Evolutionary conservation across 2,113 vertebrate genomes (phyloP), one percentile per base, ranked within the genome.

Genomic region (Engystomops pustulosus): DNA sequence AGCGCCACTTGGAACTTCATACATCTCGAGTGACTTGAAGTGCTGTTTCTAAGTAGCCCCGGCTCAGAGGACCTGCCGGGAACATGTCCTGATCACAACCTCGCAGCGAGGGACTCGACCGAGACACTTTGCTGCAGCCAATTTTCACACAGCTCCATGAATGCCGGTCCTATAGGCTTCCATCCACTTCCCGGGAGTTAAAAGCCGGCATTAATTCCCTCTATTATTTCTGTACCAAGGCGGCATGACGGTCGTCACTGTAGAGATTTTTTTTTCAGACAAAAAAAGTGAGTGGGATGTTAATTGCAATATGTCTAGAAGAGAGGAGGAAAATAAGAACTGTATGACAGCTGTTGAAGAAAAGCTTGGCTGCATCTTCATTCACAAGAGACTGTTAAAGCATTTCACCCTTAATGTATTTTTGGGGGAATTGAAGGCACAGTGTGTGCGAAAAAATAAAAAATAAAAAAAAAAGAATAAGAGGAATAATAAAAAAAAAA

Each of bases 281-380:
- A 85, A 85, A 85, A 78, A 76, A 83, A 85, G 75, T 85, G 83
- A 70, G 83, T 85, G 83, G 83, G 83, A 70, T 79, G 83, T 85
- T 85, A 85, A 85, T 85, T 85, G 83, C 83, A 85, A 85, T 85
- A 85, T 85, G 83, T 85, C 83, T 85, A 85, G 75, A 85, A 70
- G 70, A 77, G 65, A 79, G 75, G 83, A 85, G 75, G 83, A 70
- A 85, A 85, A 85, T 85, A 78, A 85, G 83, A 79, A 85, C 67
- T 85, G 74, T 68, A 78, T 85, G 83, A 85, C 83, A 85, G 83
- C 83, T 85, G 83, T 58, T 85, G 65, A 58, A 85, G 83, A 79
- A 79, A 85, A 85, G 83, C 83, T 53, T 85, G 83, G 83, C 83
- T 70, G 75, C 83, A 70, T 85, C 83, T 85, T 79, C 83, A 85